These are phyloP conservation scores for Trichosurus vulpecula DNA, from an alignment of 2,797 vertebrate species.

Conservation along the genomic window DNA sequence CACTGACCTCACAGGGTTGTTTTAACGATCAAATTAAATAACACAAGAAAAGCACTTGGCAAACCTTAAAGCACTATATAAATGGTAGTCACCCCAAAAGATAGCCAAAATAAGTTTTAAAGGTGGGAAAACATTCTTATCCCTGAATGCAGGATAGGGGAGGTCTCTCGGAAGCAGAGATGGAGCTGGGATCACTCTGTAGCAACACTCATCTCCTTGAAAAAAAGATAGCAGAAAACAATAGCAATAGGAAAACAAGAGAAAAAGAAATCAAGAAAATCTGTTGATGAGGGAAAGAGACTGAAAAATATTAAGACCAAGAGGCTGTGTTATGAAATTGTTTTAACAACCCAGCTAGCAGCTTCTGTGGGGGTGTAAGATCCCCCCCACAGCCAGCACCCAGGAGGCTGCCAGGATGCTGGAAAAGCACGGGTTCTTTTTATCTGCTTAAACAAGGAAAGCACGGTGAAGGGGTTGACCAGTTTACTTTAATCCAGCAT, in stretches of 20 bases:
- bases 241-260: neutral
- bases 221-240: neutral
- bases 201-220: neutral
- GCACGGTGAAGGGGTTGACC: no score
- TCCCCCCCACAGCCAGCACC: no score
- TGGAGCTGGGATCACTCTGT: neutral
- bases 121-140: neutral
- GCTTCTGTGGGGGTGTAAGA: no score
- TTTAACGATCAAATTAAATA: neutral
- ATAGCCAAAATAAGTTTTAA: neutral
- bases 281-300: neutral
- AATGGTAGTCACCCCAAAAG: neutral
- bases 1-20: neutral
- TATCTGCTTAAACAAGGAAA: no score
- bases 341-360: no score
- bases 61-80: neutral
- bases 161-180: neutral
- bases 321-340: neutral
- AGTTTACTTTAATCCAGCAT: no score
- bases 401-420: no score
- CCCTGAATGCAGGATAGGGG: neutral
- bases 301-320: neutral
- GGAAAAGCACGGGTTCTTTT: no score
- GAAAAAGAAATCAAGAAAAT: neutral
- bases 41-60: neutral